phyloP scores from a whole-genome alignment of 2,888 invertebrate genomes.

The Callosobruchus maculatus region DNA sequence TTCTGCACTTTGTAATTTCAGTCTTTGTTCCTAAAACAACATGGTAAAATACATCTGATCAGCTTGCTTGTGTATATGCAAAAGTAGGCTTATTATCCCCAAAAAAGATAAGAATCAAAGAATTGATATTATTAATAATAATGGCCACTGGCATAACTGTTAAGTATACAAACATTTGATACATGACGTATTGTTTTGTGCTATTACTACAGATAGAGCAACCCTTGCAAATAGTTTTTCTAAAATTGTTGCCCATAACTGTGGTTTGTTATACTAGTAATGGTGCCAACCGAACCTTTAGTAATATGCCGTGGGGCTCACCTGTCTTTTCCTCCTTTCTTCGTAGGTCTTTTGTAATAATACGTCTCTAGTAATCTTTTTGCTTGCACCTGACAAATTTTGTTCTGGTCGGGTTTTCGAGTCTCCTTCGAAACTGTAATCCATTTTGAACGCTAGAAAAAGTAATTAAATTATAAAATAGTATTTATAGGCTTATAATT shows the following conservation, averaged over 20 bases:
- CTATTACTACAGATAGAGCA: too few relatives aligned
- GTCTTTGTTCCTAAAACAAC: constrained; percentile 61
- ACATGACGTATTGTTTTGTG: background rate
- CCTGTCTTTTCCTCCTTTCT: constrained; percentile 85
- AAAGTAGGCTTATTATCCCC: too few relatives aligned
- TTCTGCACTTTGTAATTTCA: constrained; percentile 70
- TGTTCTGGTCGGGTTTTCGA: constrained; percentile 83
- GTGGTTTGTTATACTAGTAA: background rate
- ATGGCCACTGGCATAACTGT: too few relatives aligned
- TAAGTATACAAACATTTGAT: too few relatives aligned
- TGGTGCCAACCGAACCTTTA: background rate
- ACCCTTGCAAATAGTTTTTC: too few relatives aligned
- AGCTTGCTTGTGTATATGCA: too few relatives aligned
- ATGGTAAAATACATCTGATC: too few relatives aligned
- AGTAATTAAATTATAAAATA: too few relatives aligned
- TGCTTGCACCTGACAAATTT: constrained; percentile 84
- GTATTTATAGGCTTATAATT: background rate
- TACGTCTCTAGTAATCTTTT: constrained; percentile 65
- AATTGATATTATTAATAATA: too few relatives aligned
- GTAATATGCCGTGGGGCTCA: constrained; percentile 39
- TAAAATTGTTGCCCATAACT: background rate
- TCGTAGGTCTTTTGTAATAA: constrained; percentile 77
- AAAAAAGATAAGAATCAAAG: too few relatives aligned
- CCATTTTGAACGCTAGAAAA: constrained; percentile 42
- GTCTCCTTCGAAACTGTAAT: constrained; percentile 85